These are phyloP conservation scores for Scrobipalpa costella DNA, from an alignment of 2,888 invertebrate genomes.

Conservation along the genomic window DNA sequence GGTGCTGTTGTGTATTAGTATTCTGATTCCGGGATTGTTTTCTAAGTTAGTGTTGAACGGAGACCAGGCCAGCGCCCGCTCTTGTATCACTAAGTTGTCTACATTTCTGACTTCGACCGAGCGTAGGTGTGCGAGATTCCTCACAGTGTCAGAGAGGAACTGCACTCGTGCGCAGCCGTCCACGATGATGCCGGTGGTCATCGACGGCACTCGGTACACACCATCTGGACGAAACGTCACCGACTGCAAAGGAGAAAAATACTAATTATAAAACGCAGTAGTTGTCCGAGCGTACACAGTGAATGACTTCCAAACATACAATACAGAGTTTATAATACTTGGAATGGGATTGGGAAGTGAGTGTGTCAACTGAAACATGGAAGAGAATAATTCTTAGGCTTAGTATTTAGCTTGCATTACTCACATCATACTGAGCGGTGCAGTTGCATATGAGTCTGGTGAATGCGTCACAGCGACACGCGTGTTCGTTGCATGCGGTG, in stretches of 20 bases:
- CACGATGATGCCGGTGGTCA: conserved; percentile 82
- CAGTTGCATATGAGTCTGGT: conserved; percentile 81
- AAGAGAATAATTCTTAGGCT: too few species aligned
- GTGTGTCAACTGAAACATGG: too few species aligned
- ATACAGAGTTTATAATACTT: too few species aligned
- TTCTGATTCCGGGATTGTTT: conserved; percentile 82
- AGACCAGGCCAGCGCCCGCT: conserved; percentile 83
- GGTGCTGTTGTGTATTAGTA: conserved; percentile 73
- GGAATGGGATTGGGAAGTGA: too few species aligned
- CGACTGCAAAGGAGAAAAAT: conserved; percentile 66
- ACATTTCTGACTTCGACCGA: conserved; percentile 84
- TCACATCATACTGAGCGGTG: conserved; percentile 71
- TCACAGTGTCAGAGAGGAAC: conserved; percentile 81
- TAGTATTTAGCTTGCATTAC: conserved; percentile 35
- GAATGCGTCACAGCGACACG: conserved; percentile 80
- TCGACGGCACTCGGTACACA: conserved; percentile 74
- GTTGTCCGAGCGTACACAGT: too few species aligned
- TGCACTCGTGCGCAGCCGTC: conserved; percentile 83
- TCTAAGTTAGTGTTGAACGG: conserved; percentile 82
- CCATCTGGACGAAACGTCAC: conserved; percentile 81
- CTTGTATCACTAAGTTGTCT: conserved; percentile 81
- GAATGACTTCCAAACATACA: too few species aligned
- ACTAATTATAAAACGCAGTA: not conserved
- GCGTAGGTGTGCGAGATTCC: conserved; percentile 82
- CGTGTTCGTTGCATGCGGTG: conserved; percentile 76